These are phyloP conservation scores for Rhopalosiphum padi DNA, from an alignment of 1,140 invertebrate genomes.

Conservation along the genomic window DNA sequence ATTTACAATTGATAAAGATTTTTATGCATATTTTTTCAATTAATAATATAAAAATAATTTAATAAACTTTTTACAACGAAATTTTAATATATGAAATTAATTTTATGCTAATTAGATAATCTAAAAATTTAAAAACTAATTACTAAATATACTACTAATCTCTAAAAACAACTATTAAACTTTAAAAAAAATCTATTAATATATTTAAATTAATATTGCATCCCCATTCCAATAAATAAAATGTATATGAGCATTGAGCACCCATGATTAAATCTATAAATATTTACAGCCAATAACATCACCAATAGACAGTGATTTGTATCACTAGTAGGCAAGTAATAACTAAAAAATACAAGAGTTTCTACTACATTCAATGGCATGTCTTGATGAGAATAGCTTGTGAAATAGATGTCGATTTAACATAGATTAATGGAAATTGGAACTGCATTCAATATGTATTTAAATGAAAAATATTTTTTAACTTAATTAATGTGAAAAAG, in stretches of 20 bases:
- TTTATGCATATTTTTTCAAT: too few species aligned
- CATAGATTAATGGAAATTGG: too few species aligned
- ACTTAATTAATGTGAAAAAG: too few species aligned
- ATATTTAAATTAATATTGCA: background rate
- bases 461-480: too few species aligned
- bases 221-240: background rate
- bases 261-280: background rate
- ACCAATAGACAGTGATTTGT: background rate
- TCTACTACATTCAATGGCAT: too few species aligned
- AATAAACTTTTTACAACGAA: too few species aligned
- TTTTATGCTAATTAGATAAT: background rate
- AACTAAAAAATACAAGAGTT: background rate
- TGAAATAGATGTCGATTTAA: background rate
- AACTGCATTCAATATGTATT: too few species aligned
- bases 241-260: background rate
- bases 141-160: background rate
- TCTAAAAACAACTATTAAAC: background rate
- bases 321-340: background rate
- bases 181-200: background rate
- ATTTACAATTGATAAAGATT: too few species aligned
- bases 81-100: too few species aligned
- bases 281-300: background rate
- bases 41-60: too few species aligned
- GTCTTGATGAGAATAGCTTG: too few species aligned
- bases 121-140: background rate